phyloP scores from a whole-genome alignment of 2,113 vertebrate genomes.

The Syngnathus scovelli region DNA sequence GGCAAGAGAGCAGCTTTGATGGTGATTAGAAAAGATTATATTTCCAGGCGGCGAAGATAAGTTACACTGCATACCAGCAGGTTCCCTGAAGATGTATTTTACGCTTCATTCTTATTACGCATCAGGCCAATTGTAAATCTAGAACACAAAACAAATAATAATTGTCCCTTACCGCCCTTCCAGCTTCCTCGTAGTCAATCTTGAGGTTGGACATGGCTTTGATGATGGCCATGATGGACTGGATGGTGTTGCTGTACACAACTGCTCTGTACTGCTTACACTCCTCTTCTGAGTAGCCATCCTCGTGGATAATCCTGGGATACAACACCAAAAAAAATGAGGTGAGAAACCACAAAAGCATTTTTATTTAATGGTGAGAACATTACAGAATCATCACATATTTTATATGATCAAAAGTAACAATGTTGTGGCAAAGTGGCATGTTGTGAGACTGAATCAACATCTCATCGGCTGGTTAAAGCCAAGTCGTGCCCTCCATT shows the following conservation, averaged over 20 bases:
- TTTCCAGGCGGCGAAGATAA: not conserved
- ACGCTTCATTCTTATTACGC: not conserved
- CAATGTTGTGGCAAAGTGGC: not conserved
- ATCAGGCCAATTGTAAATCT: not conserved
- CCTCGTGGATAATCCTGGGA: slow-evolving; percentile 91
- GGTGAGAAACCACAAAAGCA: not conserved
- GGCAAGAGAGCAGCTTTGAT: slow-evolving; percentile 11
- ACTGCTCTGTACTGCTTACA: slow-evolving; percentile 95
- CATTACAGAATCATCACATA: too few species aligned
- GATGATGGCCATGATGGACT: slow-evolving; percentile 98
- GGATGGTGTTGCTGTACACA: slow-evolving; percentile 98
- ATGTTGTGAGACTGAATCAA: too few species aligned
- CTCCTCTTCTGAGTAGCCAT: slow-evolving; percentile 95
- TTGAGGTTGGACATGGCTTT: slow-evolving; percentile 94
- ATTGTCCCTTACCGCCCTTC: slow-evolving; percentile 73
- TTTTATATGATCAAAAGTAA: too few species aligned
- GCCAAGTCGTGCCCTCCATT: too few species aligned
- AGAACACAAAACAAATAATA: not conserved
- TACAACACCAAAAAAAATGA: not conserved
- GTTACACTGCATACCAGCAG: not conserved
- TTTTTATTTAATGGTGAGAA: not conserved
- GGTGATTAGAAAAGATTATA: slow-evolving; percentile 16
- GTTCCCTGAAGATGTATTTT: slow-evolving; percentile 3
- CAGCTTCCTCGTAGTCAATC: slow-evolving; percentile 86
- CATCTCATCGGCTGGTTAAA: too few species aligned